A percentile compares a stretch with the other conserved stretches of the same genome.
Conservation (phyloP, 2,797 vertebrate genomes). For the Rhinichthys osculus region DNA sequence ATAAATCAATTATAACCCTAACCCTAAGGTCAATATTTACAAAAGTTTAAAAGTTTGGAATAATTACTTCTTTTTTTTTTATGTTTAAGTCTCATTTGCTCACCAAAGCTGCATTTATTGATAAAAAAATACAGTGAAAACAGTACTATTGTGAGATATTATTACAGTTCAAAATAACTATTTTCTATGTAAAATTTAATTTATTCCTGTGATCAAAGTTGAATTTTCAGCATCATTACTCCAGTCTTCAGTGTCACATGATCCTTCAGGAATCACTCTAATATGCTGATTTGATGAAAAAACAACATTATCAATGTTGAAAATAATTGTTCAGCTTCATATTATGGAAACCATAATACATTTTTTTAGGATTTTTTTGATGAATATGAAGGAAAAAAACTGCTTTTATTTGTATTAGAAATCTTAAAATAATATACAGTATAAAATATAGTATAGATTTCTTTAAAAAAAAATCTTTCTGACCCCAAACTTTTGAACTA, state of each 20-base stretch:
- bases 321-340: too few relatives aligned
- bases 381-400: background rate
- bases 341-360: too few relatives aligned
- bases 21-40: background rate
- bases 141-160: background rate
- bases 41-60: too few relatives aligned
- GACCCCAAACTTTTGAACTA: background rate
- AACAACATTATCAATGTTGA: too few relatives aligned
- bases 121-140: background rate
- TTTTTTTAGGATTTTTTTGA: background rate
- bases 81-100: background rate
- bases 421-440: background rate
- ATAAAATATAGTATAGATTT: background rate
- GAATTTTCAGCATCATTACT: background rate
- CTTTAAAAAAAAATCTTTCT: too few relatives aligned
- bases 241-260: background rate
- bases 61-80: fast-evolving
- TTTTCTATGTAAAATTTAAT: background rate
- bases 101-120: background rate
- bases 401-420: background rate
- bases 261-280: background rate
- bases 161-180: background rate
- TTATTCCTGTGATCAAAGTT: background rate
- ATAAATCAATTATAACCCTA: too few relatives aligned
- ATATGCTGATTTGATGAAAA: background rate